A percentile compares a stretch with the other conserved stretches of the same genome.
These are phyloP conservation scores for Falco biarmicus DNA, from an alignment of 2,797 vertebrate species.

Conservation along the genomic window DNA sequence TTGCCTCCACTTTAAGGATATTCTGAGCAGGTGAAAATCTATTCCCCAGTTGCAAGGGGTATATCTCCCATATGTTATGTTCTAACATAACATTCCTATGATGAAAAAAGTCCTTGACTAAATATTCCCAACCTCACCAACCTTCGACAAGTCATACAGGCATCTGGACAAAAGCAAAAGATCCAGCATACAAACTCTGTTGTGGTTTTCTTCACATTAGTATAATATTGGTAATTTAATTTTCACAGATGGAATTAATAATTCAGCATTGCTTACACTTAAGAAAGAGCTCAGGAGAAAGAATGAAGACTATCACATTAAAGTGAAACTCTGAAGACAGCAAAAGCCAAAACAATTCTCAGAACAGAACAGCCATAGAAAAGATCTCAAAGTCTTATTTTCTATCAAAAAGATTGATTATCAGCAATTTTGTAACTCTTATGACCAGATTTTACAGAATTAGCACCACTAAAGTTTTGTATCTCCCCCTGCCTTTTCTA, in stretches of 20 bases:
- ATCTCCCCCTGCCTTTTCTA: neutral
- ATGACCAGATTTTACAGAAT: neutral
- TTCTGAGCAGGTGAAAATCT: neutral
- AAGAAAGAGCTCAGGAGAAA: neutral
- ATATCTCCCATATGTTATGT: neutral
- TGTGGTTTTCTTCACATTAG: neutral
- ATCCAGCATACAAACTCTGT: neutral
- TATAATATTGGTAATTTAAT: neutral
- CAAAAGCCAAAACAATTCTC: neutral
- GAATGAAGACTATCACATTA: neutral
- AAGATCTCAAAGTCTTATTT: neutral
- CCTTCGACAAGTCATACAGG: neutral
- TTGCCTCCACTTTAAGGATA: neutral
- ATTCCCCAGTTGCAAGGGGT: neutral
- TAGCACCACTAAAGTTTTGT: neutral
- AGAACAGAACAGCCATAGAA: neutral
- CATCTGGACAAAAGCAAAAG: neutral
- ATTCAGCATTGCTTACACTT: neutral
- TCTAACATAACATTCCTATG: neutral
- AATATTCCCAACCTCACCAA: neutral
- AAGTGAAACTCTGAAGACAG: neutral
- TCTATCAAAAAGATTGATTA: neutral
- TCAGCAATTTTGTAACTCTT: neutral
- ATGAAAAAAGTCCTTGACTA: neutral
- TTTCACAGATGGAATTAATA: neutral